Conservation (phyloP, 2,113 vertebrate species). For the Centropus unirufus region DNA sequence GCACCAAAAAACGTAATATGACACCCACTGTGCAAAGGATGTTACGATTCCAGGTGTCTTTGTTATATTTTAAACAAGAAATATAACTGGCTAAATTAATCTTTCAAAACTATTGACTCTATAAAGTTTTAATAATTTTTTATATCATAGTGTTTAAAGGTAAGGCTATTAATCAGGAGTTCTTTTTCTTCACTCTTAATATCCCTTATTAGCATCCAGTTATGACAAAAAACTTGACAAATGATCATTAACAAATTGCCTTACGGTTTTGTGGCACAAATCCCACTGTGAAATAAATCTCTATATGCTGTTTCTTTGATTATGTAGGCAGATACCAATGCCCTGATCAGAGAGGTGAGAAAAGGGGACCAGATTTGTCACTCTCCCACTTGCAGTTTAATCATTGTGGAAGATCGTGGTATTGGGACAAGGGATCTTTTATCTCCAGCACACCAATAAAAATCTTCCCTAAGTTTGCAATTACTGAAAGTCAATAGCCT, state of each 20-base stretch:
- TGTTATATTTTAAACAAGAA: conserved; percentile 51
- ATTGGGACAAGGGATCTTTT: conserved; percentile 42
- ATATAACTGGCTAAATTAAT: conserved; percentile 39
- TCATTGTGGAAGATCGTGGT: not conserved
- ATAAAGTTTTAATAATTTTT: conserved; percentile 35
- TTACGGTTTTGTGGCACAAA: not conserved
- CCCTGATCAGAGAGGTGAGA: not conserved
- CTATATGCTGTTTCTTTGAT: not conserved
- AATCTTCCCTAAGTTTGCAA: conserved; percentile 56
- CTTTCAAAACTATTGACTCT: conserved; percentile 47
- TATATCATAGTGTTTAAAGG: conserved; percentile 31
- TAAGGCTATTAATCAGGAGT: conserved; percentile 41
- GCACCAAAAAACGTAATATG: conserved; percentile 77
- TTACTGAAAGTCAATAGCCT: conserved; percentile 65
- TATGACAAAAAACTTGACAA: conserved; percentile 28
- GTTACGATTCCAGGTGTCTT: conserved; percentile 74
- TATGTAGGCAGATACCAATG: not conserved
- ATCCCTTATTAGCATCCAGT: conserved; percentile 36
- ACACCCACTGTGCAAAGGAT: conserved; percentile 68
- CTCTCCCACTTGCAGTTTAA: not conserved
- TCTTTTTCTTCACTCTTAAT: conserved; percentile 9
- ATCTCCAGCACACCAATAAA: conserved; percentile 40
- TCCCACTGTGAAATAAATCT: not conserved
- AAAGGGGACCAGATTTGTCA: not conserved
- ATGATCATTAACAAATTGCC: conserved; percentile 10